Evolutionary conservation across 2,113 vertebrate genomes (phyloP), one percentile per base, ranked within the genome.

Genomic region (Penelope pileata): DNA sequence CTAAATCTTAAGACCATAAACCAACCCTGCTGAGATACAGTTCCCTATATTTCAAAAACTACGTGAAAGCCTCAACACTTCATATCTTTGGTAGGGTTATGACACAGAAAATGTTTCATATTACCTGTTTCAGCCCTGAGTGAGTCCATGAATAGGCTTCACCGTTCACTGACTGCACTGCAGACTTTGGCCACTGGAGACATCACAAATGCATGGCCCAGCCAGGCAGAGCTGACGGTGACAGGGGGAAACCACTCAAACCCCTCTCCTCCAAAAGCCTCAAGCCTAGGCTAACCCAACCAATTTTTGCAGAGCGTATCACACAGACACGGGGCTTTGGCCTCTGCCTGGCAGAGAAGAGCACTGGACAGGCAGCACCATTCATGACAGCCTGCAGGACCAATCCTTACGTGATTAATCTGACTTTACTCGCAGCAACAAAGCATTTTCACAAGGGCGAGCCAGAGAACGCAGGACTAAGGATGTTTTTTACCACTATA

Each of bases 301-400:
- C 1, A 5, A 34, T 14, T 8, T 48, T 59, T 24, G n/a, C 43
- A 40, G 51, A 0, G 10, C 2, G 11, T 12, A 1, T 38, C 23
- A 23, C 18, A 16, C 1, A 1, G 2, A 14, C 19, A 27, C 47
- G 40, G 23, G 23, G 22, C 47, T 72, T n/a, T 19, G 69, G 56
- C 10, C 38, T 27, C 50, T 48, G 42, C 58, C 58, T 30, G 62
- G 53, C 10, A 50, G 56, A 30, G 60, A 19, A n/a, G 63, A 14
- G 36, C 6, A 42, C 68, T 1, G 2, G 63, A 58, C 32, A 16
- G 63, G 5, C 27, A 27, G 24, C 27, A 10, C 47, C 17, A 1
- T 1, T 40, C 48, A 1, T 26, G 18, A 5, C 34, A 29, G 36
- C 26, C n/a, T 16, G 29, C n/a, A 16, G 81, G 27, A 40, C 11